Conservation (phyloP, 2,888 invertebrate genomes). For the Orthosia gothica region DNA sequence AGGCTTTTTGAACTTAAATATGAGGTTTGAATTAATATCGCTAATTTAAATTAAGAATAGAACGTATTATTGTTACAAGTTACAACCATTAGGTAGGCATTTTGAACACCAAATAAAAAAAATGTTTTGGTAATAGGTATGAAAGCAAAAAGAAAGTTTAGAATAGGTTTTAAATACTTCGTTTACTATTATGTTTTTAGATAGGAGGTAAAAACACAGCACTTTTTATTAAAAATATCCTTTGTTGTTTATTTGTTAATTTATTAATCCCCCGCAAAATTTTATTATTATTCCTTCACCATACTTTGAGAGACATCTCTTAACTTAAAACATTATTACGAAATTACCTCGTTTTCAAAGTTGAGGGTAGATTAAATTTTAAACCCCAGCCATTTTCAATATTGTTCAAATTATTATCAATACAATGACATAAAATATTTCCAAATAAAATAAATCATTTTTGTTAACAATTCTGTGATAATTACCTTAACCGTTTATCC, state of each 20-base stretch:
- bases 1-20: background rate
- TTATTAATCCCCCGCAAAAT: background rate
- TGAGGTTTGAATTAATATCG: too few relatives aligned
- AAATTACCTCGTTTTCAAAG: background rate
- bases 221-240: background rate
- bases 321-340: background rate
- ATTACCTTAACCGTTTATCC: slow-evolving; percentile 44
- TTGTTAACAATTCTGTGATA: slow-evolving; percentile 15
- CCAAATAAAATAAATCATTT: background rate
- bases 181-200: background rate
- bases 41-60: background rate
- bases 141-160: slow-evolving; percentile 9
- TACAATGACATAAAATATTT: background rate
- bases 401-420: background rate
- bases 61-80: background rate
- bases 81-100: background rate
- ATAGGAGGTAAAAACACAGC: background rate
- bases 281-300: background rate
- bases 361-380: slow-evolving; percentile 26
- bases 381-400: slow-evolving; percentile 7
- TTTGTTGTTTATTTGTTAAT: background rate
- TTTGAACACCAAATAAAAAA: background rate
- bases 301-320: background rate
- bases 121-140: background rate
- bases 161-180: background rate